Percentiles rank a stretch among this genome's conserved stretches.
These are phyloP conservation scores for Speoplatyrhinus poulsoni DNA, from an alignment of 2,113 vertebrate genomes.

Conservation along the genomic window DNA sequence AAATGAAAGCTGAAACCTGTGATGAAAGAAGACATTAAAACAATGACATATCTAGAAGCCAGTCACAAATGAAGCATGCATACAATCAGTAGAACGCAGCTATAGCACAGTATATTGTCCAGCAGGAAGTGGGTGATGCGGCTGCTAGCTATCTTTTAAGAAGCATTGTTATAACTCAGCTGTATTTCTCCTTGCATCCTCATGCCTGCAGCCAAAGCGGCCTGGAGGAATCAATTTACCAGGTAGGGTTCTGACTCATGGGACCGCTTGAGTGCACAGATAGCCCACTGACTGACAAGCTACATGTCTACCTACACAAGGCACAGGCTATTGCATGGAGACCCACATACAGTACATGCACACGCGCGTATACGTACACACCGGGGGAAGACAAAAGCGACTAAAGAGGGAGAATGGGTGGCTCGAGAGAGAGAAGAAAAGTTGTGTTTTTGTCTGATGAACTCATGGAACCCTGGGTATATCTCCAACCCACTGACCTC, in stretches of 20 bases:
- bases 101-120: background rate
- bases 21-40: too few species aligned
- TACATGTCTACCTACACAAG: slow-evolving; percentile 24
- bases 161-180: background rate
- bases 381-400: background rate
- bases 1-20: too few species aligned
- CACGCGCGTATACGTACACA: background rate
- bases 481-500: slow-evolving; percentile 32
- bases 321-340: slow-evolving; percentile 11
- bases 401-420: background rate
- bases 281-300: slow-evolving; percentile 54
- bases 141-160: background rate
- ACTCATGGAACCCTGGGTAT: slow-evolving; percentile 22
- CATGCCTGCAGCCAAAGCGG: slow-evolving; percentile 16
- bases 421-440: background rate
- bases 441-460: slow-evolving; percentile 7
- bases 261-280: slow-evolving; percentile 40
- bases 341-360: background rate
- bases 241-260: slow-evolving; percentile 42
- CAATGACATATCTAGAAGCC: too few species aligned
- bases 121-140: background rate
- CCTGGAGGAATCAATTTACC: slow-evolving; percentile 52
- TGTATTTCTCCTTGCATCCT: slow-evolving; percentile 30
- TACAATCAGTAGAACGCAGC: background rate
- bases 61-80: background rate